Percentiles rank a stretch among this genome's conserved stretches.
phyloP scores from a whole-genome alignment of 2,113 vertebrate genomes.

The Circaetus cinerascens region DNA sequence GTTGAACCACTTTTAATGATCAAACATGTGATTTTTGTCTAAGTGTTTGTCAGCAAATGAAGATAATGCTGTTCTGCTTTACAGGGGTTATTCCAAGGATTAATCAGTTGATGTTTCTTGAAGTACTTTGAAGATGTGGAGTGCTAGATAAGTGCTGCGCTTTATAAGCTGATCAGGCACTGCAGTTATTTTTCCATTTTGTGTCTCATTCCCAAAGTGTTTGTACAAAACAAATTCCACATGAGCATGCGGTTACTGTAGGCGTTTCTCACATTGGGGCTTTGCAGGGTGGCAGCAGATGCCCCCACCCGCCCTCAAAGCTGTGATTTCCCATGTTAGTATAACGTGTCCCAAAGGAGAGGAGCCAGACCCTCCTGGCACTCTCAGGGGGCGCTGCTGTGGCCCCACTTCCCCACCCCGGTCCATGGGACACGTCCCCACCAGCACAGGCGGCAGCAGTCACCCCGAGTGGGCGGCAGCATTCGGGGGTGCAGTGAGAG shows the following conservation, averaged over 20 bases:
- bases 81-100: neutral
- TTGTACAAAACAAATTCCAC: neutral
- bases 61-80: neutral
- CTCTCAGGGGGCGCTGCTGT: rapidly evolving
- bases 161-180: neutral
- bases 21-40: neutral
- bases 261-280: neutral
- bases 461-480: neutral
- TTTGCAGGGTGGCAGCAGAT: neutral
- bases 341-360: rapidly evolving
- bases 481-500: neutral
- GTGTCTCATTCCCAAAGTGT: neutral
- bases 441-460: rapidly evolving
- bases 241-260: rapidly evolving
- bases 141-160: neutral
- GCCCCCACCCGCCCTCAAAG: rapidly evolving
- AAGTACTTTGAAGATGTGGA: neutral
- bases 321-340: rapidly evolving
- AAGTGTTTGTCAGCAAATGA: neutral
- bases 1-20: rapidly evolving
- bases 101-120: conserved; percentile 3
- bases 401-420: rapidly evolving
- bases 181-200: neutral
- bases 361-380: rapidly evolving
- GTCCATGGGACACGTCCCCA: rapidly evolving